Evolutionary conservation across 1,140 invertebrate genomes (phyloP), one percentile per base, ranked within the genome.

Genomic region (Platyscapa corneri): DNA sequence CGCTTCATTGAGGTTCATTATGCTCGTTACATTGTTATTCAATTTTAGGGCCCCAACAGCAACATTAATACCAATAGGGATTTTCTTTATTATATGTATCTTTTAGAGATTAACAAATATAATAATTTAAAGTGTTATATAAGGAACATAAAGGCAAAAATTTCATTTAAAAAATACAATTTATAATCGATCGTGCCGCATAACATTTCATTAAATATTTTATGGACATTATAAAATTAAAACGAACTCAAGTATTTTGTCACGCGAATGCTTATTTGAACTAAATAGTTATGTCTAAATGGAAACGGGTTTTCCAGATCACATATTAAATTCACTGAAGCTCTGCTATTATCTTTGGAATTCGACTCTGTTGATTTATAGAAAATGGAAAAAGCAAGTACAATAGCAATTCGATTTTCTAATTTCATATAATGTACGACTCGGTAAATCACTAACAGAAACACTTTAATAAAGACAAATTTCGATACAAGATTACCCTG

Each of bases 381-480:
- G 16, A 5, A 39, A 72, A 23, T 3, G 39, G 14, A 39, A 70
- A 72, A 39, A 72, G 14, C 8, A 14, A 72, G 32, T 37, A 70
- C 14, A 70, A 74, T 27, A n/a, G 20, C 6, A 27, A 74, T 74
- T 74, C 20, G 12, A 42, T 42, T 42, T 42, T 74, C 37, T 42
- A 42, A 74, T 74, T 74, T 1, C 20, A 18, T 23, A 18, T 74
- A 42, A 74, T 42, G 10, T n/a, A 60, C 3, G 5, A 27, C 5
- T 39, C 37, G 12, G 23, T 74, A 27, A 0, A 18, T 32, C 7
- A 42, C 3, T 74, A 42, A 18, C 37, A 39, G 20, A 42, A 72
- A 42, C 27, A 42, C 42, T 74, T 74, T 74, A 74, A 74, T 74
- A 74, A 37, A 74, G 70, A 74, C 70, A 74, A 39, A 74, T 74